Evolutionary conservation across 2,113 vertebrate genomes (phyloP), one percentile per base, ranked within the genome.

Genomic region (Vulpes lagopus): DNA sequence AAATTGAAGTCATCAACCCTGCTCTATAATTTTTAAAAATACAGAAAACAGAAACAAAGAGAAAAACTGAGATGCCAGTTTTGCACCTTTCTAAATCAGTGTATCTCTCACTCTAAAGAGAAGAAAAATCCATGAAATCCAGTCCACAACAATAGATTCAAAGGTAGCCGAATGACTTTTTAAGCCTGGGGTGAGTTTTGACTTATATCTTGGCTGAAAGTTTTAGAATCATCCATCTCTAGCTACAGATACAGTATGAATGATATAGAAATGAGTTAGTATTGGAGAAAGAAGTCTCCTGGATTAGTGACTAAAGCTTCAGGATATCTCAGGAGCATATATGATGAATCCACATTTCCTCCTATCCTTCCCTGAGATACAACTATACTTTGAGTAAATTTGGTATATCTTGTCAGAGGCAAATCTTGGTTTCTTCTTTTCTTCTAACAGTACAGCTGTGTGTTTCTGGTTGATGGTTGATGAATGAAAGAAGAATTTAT

Each of bases 401-500:
- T 49, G 30, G 22, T 73, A 43, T 8, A 23, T 80, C 30, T 92
- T 84, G 83, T 71, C 78, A 87, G 73, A 67, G 14, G 16, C 35
- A n/a, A 49, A 89, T 14, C 15, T 89, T 16, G 9, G 30, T 60
- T 59, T 84, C 27, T 87, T 60, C 49, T 27, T 87, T 80, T 59
- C 62, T 86, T 81, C 65, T 94, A 80, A 76, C 8, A 82, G 82
- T 55, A 82, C 16, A 93, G 62, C 79, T 93, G n/a, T 86, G 79
- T 78, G 71, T 76, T 62, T 95, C 88, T 94, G 19, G 67, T 74
- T 93, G 65, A 43, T 51, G 38, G 49, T 43, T 92, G 69, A 53
- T 69, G 55, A 89, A 51, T 55, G 73, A 90, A 96, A 85, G 95
- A 12, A 95, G 89, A 90, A 62, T 94, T 89, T 82, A 76, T 95